phyloP scores from a whole-genome alignment of 2,797 vertebrate species.

The Sebastes nivosus region DNA sequence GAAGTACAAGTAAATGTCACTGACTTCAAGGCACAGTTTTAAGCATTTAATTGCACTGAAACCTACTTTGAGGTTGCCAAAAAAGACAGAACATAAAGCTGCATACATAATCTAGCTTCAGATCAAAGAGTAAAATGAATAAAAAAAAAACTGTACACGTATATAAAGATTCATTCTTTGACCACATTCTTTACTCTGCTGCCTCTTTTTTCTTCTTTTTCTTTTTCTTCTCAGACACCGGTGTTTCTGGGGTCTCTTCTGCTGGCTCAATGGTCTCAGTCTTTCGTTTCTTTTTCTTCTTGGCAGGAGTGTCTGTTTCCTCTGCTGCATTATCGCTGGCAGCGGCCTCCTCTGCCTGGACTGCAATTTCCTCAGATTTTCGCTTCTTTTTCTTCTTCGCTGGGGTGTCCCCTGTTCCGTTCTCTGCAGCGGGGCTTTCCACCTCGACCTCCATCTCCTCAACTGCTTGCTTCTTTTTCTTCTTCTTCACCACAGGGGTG shows the following conservation, averaged over 20 bases:
- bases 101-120: not conserved
- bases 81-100: constrained; percentile 1
- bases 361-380: constrained; percentile 43
- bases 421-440: constrained; percentile 54
- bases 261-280: constrained; percentile 49
- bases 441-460: constrained; percentile 48
- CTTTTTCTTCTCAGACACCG: constrained; percentile 70
- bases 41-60: constrained; percentile 21
- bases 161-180: constrained; percentile 32
- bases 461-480: constrained; percentile 68
- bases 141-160: constrained; percentile 71
- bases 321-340: constrained; percentile 43
- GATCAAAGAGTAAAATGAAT: not conserved
- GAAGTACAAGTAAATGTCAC: constrained; percentile 8
- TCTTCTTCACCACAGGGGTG: constrained; percentile 67
- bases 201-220: constrained; percentile 72
- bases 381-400: constrained; percentile 74
- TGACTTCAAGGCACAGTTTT: constrained; percentile 63
- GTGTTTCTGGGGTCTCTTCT: not conserved
- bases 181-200: constrained; percentile 18
- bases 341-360: not conserved
- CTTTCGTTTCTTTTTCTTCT: constrained; percentile 75
- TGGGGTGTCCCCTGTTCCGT: constrained; percentile 64
- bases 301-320: constrained; percentile 26
- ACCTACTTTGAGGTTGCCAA: constrained; percentile 4